Evolutionary conservation across 2,888 invertebrate species (phyloP), one percentile per base, ranked within the genome.

Genomic region (Diplolepis rosae): DNA sequence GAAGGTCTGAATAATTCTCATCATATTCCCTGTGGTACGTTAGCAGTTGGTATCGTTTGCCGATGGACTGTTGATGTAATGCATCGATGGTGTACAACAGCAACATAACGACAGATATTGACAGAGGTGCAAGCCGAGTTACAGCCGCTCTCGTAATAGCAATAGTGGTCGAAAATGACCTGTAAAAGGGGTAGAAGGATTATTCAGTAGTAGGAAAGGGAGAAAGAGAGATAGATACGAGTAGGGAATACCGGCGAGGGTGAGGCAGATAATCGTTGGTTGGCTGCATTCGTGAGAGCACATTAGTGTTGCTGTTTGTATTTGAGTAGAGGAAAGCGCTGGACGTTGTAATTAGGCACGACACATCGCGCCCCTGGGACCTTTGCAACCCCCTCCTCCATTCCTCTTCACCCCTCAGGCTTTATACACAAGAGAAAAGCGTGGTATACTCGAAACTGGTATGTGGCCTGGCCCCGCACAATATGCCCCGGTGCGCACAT

Each of bases 291-390:
- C 65, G 66, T 73, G 69, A 66, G 73, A 80, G 78, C 82, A 79
- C 84, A 87, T 87, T 87, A 84, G 84, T 84, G 80, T 76, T 73
- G 79, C 79, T 86, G 83, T 87, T 86, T 87, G 87, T 87, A 74
- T 86, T 86, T 84, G 84, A 80, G 83, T 80, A 83, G 83, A 81
- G 83, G 83, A 82, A 82, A 83, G 80, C 81, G 80, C 81, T 83
- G 85, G 87, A 85, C 86, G 85, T 88, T 88, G 88, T 88, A 88
- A 88, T 88, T 88, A 88, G 87, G 82, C 82, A 84, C 85, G 85
- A 88, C 88, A 86, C 85, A 88, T 88, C 85, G 85, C 82, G 82
- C 88, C 85, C 87, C 75, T 82, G 88, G 88, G 87, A 88, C 78
- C 66, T 54, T 71, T 68, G 65, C 70, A 61, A 61, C 39, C 61